Evolutionary conservation across 2,888 invertebrate genomes (phyloP).

Genomic region (Leucophenga maculata): DNA sequence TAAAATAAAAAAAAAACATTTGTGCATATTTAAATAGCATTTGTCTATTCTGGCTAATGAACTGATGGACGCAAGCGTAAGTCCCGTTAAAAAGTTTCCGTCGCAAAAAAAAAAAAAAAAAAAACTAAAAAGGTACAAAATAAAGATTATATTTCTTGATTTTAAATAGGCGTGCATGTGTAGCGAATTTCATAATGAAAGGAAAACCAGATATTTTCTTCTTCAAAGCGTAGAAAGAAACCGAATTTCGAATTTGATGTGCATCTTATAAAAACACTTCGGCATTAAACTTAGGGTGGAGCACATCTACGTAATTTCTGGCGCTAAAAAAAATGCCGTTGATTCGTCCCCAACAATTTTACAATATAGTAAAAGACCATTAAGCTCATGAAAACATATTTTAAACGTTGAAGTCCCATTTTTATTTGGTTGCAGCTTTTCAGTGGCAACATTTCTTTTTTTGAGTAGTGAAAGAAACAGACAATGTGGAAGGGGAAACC

Average conservation of each 20-base stretch:
- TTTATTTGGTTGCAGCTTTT: conserved; percentile 41
- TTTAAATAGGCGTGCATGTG: conserved; percentile 37
- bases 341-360: no score
- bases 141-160: background rate
- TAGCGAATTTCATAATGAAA: conserved; percentile 56
- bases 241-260: no score
- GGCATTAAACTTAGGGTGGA: no score
- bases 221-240: no score
- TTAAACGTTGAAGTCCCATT: conserved; percentile 52
- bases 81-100: conserved; percentile 34
- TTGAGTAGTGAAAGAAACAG: background rate
- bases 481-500: background rate
- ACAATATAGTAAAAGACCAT: conserved; percentile 36
- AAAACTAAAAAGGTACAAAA: conserved; percentile 20
- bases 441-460: conserved; percentile 29
- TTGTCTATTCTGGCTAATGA: conserved; percentile 70
- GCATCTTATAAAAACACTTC: no score
- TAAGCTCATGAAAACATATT: conserved; percentile 52
- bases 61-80: conserved; percentile 61
- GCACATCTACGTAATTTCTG: no score
- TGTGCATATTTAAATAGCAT: conserved; percentile 48
- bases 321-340: no score
- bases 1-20: conserved; percentile 42
- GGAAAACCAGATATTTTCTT: conserved; percentile 13
- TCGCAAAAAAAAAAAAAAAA: no score